A percentile compares a stretch with the other conserved stretches of the same genome.
These are phyloP conservation scores for Penaeus vannamei DNA, from an alignment of 1,140 invertebrate species.

Conservation along the genomic window DNA sequence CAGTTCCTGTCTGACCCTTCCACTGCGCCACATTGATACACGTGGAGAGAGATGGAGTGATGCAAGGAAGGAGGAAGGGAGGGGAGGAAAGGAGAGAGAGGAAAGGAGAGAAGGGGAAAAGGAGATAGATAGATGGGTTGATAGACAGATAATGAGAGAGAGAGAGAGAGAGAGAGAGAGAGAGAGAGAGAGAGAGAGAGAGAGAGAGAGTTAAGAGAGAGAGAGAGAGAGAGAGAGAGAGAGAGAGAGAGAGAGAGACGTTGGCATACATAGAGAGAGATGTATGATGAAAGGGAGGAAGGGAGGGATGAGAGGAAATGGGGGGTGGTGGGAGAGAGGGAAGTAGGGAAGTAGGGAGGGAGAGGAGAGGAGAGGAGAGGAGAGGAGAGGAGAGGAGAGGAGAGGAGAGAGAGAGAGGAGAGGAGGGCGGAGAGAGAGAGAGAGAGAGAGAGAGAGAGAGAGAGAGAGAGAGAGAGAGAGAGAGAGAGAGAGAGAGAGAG, in stretches of 20 bases:
- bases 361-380: slow-evolving; percentile 28
- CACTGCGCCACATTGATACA: background rate
- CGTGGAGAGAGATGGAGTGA: background rate
- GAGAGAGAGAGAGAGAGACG: slow-evolving; percentile 7
- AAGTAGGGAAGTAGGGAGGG: background rate
- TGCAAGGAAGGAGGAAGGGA: background rate
- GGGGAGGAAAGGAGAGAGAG: too few species aligned
- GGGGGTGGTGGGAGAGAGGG: background rate
- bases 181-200: slow-evolving; percentile 35
- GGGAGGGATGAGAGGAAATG: background rate
- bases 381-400: background rate
- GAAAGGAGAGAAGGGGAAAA: background rate
- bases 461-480: slow-evolving; percentile 14
- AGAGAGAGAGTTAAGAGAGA: background rate
- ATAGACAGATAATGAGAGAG: background rate
- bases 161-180: slow-evolving; percentile 41
- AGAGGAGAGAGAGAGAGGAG: background rate
- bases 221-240: background rate
- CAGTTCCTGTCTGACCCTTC: too few species aligned
- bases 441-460: slow-evolving; percentile 38
- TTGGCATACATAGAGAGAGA: background rate
- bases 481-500: slow-evolving; percentile 41
- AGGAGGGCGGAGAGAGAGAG: slow-evolving; percentile 39
- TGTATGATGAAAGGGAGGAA: background rate
- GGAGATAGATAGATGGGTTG: background rate